Evolutionary conservation across 2,797 vertebrate species (phyloP).

Genomic region (Alca torda): DNA sequence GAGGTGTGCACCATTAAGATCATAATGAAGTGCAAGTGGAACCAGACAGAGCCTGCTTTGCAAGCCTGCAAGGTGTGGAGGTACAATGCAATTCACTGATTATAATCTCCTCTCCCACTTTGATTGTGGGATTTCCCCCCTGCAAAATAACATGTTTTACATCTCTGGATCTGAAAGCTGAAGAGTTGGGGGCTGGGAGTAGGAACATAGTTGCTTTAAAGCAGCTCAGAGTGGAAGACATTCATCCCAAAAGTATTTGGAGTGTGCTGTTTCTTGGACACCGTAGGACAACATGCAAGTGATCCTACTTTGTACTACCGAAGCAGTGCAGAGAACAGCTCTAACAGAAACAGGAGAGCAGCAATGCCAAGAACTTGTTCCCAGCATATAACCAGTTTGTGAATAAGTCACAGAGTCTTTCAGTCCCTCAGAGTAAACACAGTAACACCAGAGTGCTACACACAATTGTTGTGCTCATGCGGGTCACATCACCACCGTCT

Average conservation of each 20-base stretch:
- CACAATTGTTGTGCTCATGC: background rate
- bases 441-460: background rate
- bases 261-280: background rate
- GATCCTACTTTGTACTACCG: background rate
- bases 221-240: background rate
- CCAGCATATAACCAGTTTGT: background rate
- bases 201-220: background rate
- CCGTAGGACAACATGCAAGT: fast-evolving
- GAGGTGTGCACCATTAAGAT: background rate
- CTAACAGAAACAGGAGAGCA: background rate
- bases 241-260: background rate
- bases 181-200: background rate
- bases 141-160: background rate
- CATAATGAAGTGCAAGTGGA: background rate
- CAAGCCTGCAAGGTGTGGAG: background rate
- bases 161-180: background rate
- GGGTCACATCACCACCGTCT: background rate
- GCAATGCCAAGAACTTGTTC: background rate
- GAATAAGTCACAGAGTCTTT: background rate
- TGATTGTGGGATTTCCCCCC: background rate
- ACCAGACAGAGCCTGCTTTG: background rate
- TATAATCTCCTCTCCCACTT: background rate
- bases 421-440: background rate
- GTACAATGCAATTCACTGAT: background rate
- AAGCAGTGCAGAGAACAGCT: background rate